Percentiles rank a stretch among this genome's conserved stretches.
These are phyloP conservation scores for Monodelphis domestica DNA, from an alignment of 2,797 vertebrate genomes.

Conservation along the genomic window DNA sequence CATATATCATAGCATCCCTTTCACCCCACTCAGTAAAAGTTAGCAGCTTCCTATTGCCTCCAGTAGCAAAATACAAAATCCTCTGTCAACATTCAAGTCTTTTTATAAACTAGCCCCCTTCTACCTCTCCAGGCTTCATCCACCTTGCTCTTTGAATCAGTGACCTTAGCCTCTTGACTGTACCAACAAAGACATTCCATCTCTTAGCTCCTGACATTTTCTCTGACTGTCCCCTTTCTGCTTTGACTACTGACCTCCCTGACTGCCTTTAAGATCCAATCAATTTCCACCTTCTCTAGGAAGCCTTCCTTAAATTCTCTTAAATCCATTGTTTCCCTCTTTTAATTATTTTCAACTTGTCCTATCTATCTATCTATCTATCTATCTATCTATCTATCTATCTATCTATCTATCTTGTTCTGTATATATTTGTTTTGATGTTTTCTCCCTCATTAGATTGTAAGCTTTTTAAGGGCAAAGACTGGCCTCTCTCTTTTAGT, in stretches of 20 bases:
- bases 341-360: no score
- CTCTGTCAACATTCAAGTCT: background rate
- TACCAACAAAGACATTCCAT: background rate
- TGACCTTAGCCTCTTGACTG: background rate
- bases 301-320: no score
- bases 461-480: no score
- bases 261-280: no score
- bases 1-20: background rate
- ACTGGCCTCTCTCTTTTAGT: no score
- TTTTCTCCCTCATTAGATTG: no score
- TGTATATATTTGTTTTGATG: no score
- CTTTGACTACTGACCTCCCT: background rate
- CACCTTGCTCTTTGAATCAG: background rate
- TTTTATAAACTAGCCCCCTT: background rate
- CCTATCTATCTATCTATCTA: no score
- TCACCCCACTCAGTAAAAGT: background rate
- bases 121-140: background rate
- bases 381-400: no score
- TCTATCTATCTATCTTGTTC: no score
- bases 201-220: background rate
- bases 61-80: background rate
- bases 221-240: background rate
- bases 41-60: background rate
- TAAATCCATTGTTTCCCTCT: no score
- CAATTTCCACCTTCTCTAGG: no score